Base-by-base conservation (phyloP, 1,140 invertebrate species). In the Tetramorium parvispinum region DNA sequence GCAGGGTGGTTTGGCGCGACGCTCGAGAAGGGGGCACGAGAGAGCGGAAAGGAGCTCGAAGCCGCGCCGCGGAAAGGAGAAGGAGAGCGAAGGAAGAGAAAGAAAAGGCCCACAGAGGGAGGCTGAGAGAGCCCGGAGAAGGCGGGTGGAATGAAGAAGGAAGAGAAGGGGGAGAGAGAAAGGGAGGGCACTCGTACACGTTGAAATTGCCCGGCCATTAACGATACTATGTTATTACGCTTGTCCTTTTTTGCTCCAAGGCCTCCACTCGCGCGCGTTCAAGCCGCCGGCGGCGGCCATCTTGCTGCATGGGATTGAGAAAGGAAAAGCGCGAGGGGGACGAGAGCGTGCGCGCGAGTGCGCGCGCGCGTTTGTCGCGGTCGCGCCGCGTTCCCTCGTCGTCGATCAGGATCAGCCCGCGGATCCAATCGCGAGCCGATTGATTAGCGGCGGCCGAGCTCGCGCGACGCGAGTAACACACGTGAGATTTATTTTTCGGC, bases 171-270 rank as follows among this genome's bases (percentile, higher is more conserved):
- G 65, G 82, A 87, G 85, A 82, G 86, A 82, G 86, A 81, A 49
- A 86, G 63, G 75, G 87, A 59, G 68, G 91, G 91, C 93, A 92
- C 91, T 94, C 91, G 94, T 94, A 94, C 93, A 91, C 93, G 90
- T 59, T 94, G 92, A 95, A 95, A 95, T 95, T 95, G 94, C 94
- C 92, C 94, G 91, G 92, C 94, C 94, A 95, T 95, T 95, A 95
- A 94, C 92, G 93, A 95, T 95, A 94, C 94, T 94, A 94, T 94
- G 94, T 95, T 95, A 95, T 95, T 95, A 95, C 94, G 93, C 79
- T 94, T 92, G 93, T 95, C 92, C 91, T 94, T 94, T 95, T 95
- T 95, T 95, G 93, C 92, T 90, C 89, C 90, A 70, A 91, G 92
- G 87, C 89, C 91, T 93, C 92, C 88, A 87, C 91, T 91, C 88